Evolutionary conservation across 2,113 vertebrate species (phyloP).

Genomic region (Sakesphorus luctuosus): DNA sequence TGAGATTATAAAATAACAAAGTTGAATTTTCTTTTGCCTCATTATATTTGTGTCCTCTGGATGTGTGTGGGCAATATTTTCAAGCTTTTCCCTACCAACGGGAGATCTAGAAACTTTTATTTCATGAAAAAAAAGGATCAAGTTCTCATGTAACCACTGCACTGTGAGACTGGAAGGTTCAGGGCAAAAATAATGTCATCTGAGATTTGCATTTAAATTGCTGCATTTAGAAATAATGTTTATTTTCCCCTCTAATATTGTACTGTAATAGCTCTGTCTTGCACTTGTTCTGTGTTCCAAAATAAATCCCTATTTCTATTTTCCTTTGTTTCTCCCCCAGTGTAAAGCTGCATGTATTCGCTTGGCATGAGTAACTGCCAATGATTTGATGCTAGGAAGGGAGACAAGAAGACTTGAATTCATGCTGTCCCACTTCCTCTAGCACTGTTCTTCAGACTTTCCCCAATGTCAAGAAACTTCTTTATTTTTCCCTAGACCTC

Average conservation of each 20-base stretch:
- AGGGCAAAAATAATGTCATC: background rate
- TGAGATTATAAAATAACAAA: background rate
- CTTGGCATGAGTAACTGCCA: background rate
- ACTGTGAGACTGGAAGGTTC: background rate
- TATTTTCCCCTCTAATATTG: background rate
- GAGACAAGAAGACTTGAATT: background rate
- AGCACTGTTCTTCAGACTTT: background rate
- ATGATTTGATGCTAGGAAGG: background rate
- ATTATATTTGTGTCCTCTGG: background rate
- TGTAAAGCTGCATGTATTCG: background rate
- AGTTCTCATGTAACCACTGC: background rate
- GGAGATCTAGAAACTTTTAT: background rate
- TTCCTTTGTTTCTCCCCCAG: background rate
- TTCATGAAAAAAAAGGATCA: background rate
- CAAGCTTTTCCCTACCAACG: background rate
- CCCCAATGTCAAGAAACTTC: background rate
- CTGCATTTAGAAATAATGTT: background rate
- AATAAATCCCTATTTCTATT: constrained; percentile 6
- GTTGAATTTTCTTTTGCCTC: background rate
- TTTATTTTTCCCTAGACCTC: background rate
- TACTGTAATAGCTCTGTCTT: background rate
- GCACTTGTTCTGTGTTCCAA: background rate
- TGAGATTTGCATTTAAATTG: constrained; percentile 13
- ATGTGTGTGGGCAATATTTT: background rate
- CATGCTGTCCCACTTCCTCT: background rate